Conservation (phyloP, 2,113 vertebrate genomes). For the Sinocyclocheilus rhinocerous region DNA sequence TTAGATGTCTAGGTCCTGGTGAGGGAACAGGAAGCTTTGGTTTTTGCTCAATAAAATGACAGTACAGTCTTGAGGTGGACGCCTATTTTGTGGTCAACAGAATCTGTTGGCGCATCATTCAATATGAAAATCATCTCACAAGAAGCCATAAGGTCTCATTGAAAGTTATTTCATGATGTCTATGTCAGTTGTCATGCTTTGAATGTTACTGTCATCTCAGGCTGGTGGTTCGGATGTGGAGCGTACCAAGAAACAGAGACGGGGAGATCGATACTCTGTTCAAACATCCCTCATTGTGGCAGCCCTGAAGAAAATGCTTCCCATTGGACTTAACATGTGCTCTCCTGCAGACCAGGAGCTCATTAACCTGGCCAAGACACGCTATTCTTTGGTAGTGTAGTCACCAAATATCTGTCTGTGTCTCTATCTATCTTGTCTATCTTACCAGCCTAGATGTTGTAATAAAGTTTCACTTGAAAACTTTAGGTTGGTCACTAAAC, state of each 20-base stretch:
- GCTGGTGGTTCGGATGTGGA: slow-evolving; percentile 90
- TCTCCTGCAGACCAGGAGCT: slow-evolving; percentile 94
- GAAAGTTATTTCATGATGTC: neutral
- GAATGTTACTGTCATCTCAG: slow-evolving; percentile 66
- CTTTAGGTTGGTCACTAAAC: too few species aligned
- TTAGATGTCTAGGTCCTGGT: neutral
- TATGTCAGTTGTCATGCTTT: slow-evolving; percentile 35
- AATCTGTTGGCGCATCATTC: neutral
- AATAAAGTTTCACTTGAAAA: too few species aligned
- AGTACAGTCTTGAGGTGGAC: neutral
- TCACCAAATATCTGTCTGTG: neutral
- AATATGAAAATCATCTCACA: neutral
- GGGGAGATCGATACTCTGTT: slow-evolving; percentile 90
- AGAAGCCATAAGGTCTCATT: neutral
- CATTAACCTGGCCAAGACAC: slow-evolving; percentile 86
- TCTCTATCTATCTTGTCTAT: too few species aligned
- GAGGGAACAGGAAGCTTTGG: neutral
- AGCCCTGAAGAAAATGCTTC: slow-evolving; percentile 95
- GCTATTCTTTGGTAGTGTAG: slow-evolving; percentile 87
- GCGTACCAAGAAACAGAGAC: slow-evolving; percentile 89
- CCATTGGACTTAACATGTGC: slow-evolving; percentile 97
- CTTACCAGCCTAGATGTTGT: too few species aligned
- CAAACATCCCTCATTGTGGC: slow-evolving; percentile 96
- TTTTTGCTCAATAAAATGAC: neutral
- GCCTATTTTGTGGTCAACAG: neutral